Percentiles rank a stretch among this genome's conserved stretches.
Evolutionary conservation across 2,113 vertebrate genomes (phyloP).

Genomic region (Rhodinocichla rosea): DNA sequence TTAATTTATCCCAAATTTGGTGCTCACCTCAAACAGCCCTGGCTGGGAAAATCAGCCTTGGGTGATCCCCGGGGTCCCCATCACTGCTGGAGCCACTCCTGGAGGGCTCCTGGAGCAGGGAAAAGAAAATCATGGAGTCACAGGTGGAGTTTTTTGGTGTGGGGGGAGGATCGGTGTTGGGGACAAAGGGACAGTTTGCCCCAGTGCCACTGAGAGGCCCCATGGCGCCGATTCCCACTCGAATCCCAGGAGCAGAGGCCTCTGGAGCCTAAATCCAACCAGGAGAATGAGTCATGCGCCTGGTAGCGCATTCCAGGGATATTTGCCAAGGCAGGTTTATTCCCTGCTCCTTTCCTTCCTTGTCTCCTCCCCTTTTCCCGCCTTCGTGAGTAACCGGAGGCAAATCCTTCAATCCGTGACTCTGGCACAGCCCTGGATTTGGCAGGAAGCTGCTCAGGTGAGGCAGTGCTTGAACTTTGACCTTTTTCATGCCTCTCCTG

Average conservation of each 20-base stretch:
- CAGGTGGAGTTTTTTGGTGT: neutral
- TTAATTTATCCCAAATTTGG: neutral
- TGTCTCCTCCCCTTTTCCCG: neutral
- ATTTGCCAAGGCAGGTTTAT: neutral
- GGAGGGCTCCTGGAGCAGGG: neutral
- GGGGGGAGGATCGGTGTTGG: neutral
- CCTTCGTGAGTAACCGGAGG: neutral
- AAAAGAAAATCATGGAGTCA: neutral
- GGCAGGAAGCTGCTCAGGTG: neutral
- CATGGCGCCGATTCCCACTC: neutral
- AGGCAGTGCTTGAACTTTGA: neutral
- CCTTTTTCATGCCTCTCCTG: neutral
- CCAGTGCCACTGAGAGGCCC: neutral
- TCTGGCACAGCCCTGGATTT: neutral
- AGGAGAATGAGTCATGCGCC: neutral
- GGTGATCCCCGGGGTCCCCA: accelerated
- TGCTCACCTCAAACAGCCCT: neutral
- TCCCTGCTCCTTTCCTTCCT: neutral
- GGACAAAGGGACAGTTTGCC: neutral
- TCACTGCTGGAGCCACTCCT: neutral
- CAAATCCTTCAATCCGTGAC: neutral
- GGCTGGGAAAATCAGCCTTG: neutral
- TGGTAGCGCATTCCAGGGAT: neutral
- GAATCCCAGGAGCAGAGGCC: neutral
- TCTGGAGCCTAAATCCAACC: accelerated